Base-by-base conservation (phyloP, 2,888 invertebrate genomes). In the Stegana nigrithorax region DNA sequence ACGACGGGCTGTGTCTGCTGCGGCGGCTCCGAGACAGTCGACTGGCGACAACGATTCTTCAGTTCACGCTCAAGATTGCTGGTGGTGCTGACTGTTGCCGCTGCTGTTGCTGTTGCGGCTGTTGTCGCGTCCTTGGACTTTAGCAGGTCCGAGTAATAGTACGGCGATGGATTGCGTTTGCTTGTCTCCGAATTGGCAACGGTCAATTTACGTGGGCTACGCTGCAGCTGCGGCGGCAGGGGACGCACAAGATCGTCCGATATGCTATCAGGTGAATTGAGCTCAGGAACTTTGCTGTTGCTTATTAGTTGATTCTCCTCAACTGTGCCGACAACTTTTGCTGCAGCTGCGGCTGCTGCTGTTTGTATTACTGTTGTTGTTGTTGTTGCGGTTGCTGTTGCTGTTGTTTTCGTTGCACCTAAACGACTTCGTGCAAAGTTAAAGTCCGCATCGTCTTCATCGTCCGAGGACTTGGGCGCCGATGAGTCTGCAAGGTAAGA, bases 101-200 rank as follows among this genome's bases (percentile, higher is more conserved):
- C 55, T 0, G 63, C 62, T 14, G 27, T 39, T 1, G 23, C 23
- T 1, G 23, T 23, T 0, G 61, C 56, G 10, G 10, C 25, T 5
- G 2, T 8, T 6, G 63, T 67, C 45, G 66, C 63, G 12, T 71
- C 68, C 59, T 64, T 75, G 19, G 79, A 83, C 73, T 89, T 89
- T 66, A 92, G 90, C 59, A 93, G 85, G 81, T 93, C 93, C 1
- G 92, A 92, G 89, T 93, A 93, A 76, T 93, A 93, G 81, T 93
- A 93, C 1, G 93, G 93, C 62, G 93, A 93, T 10, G 93, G 93
- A 81, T 93, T 92, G 32, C 92, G 88, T 81, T 88, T 88, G 64
- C 79, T 80, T 67, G 79, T 73, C 67, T 82, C 80, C n/a, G 76
- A 56, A 25, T 74, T 75, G 14, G 78, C 75, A 4, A 77, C 78